Evolutionary conservation across 2,113 vertebrate species (phyloP), one percentile per base, ranked within the genome.

Genomic region (Syngnathus floridae): DNA sequence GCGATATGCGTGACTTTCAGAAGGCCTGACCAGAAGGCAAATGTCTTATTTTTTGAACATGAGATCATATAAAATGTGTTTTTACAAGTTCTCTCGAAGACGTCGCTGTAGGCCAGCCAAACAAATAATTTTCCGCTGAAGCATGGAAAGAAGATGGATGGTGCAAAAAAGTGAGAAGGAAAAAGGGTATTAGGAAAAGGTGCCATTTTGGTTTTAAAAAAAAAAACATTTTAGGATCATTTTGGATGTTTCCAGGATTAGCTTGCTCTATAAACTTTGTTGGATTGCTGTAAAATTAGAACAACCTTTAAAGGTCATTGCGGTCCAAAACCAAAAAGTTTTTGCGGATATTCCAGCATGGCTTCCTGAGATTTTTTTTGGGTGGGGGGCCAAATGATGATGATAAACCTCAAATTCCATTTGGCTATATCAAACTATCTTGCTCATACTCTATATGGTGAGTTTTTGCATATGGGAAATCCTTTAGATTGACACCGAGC

Each of bases 1-100:
- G 26, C 4, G 74, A 84, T 82, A 82, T 43, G 71, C 52, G 64
- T 80, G 73, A 82, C 74, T 85, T 82, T 83, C 76, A 74, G 67
- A 78, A 77, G 69, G 76, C 49, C 58, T 45, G 62, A 52, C 75
- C 69, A 66, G 68, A 84, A 82, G 82, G 68, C 79, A 63, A 70
- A 77, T 14, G 65, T 62, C 59, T 75, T 75, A 73, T 64, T 63
- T 46, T 49, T 36, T 31, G 7, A 14, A 17, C 61, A 46, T 46
- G 38, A 49, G 43, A 64, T 61, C 59, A 26, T 26, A 26, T 26
- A 16, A 61, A 22, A 43, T 45, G 6, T 14, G 21, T 71, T 67
- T 76, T 74, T 69, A 84, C 64, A 70, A 81, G 66, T 77, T 62
- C 41, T 64, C 49, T 64, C 70, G 73, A 76, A 78, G 75, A 75